Evolutionary conservation across 2,797 vertebrate genomes (phyloP).

Genomic region (Champsocephalus esox): DNA sequence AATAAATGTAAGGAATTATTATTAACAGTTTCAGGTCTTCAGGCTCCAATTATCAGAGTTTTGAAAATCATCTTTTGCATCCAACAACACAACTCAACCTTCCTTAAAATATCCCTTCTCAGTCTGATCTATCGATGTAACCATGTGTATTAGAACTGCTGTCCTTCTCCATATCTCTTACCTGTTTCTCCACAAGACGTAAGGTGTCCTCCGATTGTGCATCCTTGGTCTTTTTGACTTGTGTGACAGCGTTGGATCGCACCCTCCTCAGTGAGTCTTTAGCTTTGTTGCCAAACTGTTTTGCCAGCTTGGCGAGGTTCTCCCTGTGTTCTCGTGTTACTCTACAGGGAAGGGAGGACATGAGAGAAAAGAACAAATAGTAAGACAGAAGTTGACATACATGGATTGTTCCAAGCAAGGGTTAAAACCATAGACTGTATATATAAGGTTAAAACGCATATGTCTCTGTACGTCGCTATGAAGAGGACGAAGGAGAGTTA

Average conservation of each 20-base stretch:
- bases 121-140: not conserved
- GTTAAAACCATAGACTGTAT: too few species aligned
- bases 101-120: not conserved
- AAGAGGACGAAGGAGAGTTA: not conserved
- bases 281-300: constrained; percentile 93
- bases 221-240: constrained; percentile 90
- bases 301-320: constrained; percentile 91
- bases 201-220: constrained; percentile 92
- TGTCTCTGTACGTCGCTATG: not conserved
- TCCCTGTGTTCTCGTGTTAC: constrained; percentile 95
- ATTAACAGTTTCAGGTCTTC: not conserved
- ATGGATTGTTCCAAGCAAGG: not conserved
- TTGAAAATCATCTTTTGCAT: not conserved
- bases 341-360: constrained; percentile 69
- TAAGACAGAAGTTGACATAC: not conserved
- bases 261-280: constrained; percentile 94
- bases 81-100: not conserved
- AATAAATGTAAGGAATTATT: too few species aligned
- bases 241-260: constrained; percentile 84
- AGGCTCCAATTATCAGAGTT: not conserved
- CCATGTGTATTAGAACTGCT: not conserved
- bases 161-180: constrained; percentile 50
- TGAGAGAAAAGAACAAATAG: not conserved
- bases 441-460: not conserved
- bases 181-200: constrained; percentile 94